Evolutionary conservation across 2,113 vertebrate genomes (phyloP).

Genomic region (Peromyscus californicus): DNA sequence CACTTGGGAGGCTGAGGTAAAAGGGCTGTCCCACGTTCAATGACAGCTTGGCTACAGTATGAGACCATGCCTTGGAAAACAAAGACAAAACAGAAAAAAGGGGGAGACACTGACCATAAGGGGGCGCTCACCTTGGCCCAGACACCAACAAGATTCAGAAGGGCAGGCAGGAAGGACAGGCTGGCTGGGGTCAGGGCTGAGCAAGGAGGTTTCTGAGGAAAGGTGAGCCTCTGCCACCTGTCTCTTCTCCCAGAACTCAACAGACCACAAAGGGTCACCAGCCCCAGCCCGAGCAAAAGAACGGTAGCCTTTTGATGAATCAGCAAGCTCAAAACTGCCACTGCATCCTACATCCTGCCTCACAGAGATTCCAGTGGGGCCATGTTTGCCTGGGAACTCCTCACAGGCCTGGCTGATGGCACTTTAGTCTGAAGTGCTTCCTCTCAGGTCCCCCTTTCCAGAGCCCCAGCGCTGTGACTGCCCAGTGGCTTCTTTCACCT

Average conservation of each 20-base stretch:
- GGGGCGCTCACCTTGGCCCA: background rate
- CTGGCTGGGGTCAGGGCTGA: background rate
- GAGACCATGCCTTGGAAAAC: background rate
- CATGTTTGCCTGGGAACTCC: background rate
- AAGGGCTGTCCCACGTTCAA: background rate
- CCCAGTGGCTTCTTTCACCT: background rate
- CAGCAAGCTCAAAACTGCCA: background rate
- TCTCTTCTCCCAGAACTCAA: background rate
- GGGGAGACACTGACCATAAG: background rate
- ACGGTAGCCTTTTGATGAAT: background rate
- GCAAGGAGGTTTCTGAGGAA: background rate
- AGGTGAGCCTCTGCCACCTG: background rate
- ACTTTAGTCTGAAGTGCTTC: background rate
- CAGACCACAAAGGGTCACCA: background rate
- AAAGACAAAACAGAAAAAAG: background rate
- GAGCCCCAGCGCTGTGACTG: background rate
- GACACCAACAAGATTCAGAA: background rate
- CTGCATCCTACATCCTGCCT: too few species aligned
- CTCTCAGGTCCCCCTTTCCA: background rate
- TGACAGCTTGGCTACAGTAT: background rate
- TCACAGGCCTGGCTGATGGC: background rate
- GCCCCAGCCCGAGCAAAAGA: background rate
- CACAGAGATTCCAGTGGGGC: background rate
- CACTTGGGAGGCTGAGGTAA: background rate
- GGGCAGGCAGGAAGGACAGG: too few species aligned